Base-by-base conservation (phyloP, 2,888 invertebrate genomes). In the Coelopa pilipes region DNA sequence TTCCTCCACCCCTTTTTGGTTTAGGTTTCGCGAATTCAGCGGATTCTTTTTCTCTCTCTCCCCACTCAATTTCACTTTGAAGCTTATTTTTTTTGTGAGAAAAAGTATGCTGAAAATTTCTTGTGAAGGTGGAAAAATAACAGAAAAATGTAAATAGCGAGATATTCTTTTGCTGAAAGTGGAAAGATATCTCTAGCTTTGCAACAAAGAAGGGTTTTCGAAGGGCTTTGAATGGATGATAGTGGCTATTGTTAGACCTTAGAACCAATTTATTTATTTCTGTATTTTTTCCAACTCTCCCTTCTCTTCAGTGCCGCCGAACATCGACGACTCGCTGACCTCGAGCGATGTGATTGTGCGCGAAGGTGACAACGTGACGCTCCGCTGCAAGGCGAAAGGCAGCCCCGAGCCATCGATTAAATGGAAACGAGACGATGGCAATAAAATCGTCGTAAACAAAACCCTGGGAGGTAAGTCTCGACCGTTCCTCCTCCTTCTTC, bases 261-360 rank as follows among this genome's bases (percentile, higher is more conserved):
- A 4, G 34, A 34, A n/a, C n/a, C n/a, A n/a, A n/a, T n/a, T n/a
- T n/a, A 55, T 1, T 55, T 55, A 55, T 55, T 5, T 5, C 10
- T 55, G 9, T 59, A 59, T 57, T 13, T 10, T 21, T 59, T 59
- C 0, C 19, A 3, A 55, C 55, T 17, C 47, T 21, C 47, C n/a
- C 12, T 7, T 24, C 2, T n/a, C 53, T 67, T 34, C 91, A 96
- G 96, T 96, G 81, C 96, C 96, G 72, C 96, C 96, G 75, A 94
- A 95, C 87, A 96, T 96, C 87, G 95, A 96, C 88, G 96, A 96
- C 89, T 93, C 94, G 77, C 90, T 93, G 88, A 95, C 95, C 87
- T 96, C 96, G 83, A 95, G 95, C 86, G 96, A 96, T 89, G 94
- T 95, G 81, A 96, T 96, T 85, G 95, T 96, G 78, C 91, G 96